Evolutionary conservation across 2,113 vertebrate genomes (phyloP).

Genomic region (Phodopus roborovskii): DNA sequence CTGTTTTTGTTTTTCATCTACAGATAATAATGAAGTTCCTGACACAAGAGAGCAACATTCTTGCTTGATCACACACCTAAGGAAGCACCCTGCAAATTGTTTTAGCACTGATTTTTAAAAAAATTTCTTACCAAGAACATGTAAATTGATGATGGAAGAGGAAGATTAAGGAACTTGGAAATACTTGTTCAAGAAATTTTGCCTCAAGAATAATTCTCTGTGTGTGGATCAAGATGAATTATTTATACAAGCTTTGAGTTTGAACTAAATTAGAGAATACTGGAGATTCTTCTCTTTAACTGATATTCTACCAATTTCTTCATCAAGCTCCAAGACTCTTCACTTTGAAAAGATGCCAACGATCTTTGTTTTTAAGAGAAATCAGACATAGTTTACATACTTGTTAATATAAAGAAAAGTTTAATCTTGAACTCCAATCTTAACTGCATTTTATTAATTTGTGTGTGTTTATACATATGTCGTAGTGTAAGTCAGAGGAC

Average conservation of each 20-base stretch:
- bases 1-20: background rate
- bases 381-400: background rate
- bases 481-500: background rate
- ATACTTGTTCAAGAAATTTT: conserved; percentile 45
- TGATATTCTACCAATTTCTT: background rate
- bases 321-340: background rate
- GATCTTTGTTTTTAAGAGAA: background rate
- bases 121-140: background rate
- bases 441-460: background rate
- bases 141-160: background rate
- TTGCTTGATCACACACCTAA: background rate
- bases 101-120: conserved; percentile 1
- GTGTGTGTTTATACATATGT: background rate
- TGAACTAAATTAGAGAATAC: background rate
- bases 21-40: background rate
- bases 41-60: background rate
- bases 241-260: background rate
- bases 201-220: background rate
- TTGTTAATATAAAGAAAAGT: background rate
- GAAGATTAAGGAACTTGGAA: background rate
- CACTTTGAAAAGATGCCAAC: background rate
- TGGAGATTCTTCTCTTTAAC: background rate
- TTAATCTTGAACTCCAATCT: background rate
- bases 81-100: background rate
- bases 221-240: background rate